Base-by-base conservation (phyloP, 2,888 invertebrate species). In the Aethes cnicana region DNA sequence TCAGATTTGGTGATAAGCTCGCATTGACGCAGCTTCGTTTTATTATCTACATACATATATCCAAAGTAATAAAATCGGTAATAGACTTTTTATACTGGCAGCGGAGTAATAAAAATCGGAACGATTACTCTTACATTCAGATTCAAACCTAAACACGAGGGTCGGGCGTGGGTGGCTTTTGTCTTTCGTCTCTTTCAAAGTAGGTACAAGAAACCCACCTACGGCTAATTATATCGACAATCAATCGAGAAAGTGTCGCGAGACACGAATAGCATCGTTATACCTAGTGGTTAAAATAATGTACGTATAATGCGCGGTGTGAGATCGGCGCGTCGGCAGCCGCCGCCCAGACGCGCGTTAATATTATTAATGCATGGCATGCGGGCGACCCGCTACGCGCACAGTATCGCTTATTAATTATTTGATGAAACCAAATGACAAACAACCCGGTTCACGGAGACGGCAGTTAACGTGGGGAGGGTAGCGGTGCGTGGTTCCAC, bases 181-280 rank as follows among this genome's bases (percentile, higher is more conserved):
- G 36, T n/a, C 11, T 12, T 33, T 28, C 30, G 18, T 33, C 41
- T 35, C 41, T 7, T n/a, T n/a, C 21, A 53, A 41, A 63, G 59
- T 54, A 58, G 55, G 60, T 58, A 56, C 48, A 44, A 56, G 54
- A 56, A 55, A 57, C 55, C 59, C 56, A 59, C 53, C 57, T 43
- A 59, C 58, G 61, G 64, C 69, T 79, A 81, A 77, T 77, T 74
- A 74, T 76, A 80, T 68, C 66, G 64, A 69, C 69, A 73, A 74
- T 77, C 76, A 78, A 81, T 80, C 71, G 74, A 72, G 74, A 76
- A 70, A 76, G 70, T 71, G 72, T 56, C 68, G 68, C 60, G 67
- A 61, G 70, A 73, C 72, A 69, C 60, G 57, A 74, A 73, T 75
- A 76, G 70, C 68, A 54, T 55, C 47, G 54, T 25, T 30, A 63